A percentile compares a stretch with the other conserved stretches of the same genome.
These are phyloP conservation scores for Numida meleagris DNA, from an alignment of 2,113 vertebrate genomes.

Conservation along the genomic window DNA sequence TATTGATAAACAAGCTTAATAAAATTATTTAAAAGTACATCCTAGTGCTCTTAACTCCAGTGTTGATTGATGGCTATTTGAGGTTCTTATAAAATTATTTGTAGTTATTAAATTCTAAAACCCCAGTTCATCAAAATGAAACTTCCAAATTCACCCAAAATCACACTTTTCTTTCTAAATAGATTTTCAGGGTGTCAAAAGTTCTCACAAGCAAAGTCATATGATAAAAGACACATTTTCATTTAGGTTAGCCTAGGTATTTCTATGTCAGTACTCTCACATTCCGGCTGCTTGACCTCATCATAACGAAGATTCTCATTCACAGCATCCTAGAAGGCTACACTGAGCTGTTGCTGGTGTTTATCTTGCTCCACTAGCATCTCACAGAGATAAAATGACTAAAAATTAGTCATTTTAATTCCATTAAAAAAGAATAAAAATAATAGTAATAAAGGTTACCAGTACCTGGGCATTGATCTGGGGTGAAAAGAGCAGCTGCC, in stretches of 20 bases:
- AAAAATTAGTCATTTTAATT: background rate
- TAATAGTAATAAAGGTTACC: background rate
- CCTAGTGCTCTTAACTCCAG: background rate
- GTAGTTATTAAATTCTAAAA: background rate
- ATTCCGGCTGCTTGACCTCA: background rate
- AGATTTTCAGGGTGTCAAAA: background rate
- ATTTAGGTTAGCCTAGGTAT: background rate
- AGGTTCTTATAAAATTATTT: background rate
- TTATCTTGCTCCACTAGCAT: background rate
- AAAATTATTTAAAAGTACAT: background rate
- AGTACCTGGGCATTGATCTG: background rate
- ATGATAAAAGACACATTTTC: background rate
- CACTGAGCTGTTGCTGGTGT: background rate
- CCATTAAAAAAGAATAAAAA: background rate
- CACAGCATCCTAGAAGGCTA: background rate
- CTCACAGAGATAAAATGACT: background rate
- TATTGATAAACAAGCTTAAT: background rate
- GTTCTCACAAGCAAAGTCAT: background rate
- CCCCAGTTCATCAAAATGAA: background rate
- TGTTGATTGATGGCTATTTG: background rate
- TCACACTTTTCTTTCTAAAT: background rate
- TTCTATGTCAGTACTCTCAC: fast-evolving
- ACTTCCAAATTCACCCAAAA: background rate
- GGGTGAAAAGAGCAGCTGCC: background rate
- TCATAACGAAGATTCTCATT: background rate